These are phyloP conservation scores for Eurypyga helias DNA, from an alignment of 2,113 vertebrate genomes.

Conservation along the genomic window DNA sequence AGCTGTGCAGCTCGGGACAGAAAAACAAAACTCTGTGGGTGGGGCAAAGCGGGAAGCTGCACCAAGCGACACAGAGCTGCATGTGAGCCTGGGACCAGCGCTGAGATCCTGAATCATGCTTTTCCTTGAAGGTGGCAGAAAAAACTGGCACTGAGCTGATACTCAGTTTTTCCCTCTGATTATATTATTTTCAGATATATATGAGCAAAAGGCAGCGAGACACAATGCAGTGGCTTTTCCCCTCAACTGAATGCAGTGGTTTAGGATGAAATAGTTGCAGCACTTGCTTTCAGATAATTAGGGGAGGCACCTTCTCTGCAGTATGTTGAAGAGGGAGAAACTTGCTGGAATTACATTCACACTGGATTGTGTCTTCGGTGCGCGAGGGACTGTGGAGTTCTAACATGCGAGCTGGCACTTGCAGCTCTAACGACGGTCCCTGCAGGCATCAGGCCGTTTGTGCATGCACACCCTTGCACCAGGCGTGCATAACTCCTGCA, in stretches of 20 bases:
- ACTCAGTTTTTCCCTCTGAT: not conserved
- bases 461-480: not conserved
- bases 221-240: not conserved
- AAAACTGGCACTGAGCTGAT: not conserved
- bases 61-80: not conserved
- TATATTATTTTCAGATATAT: not conserved
- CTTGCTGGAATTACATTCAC: not conserved
- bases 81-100: not conserved
- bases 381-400: not conserved
- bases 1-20: not conserved
- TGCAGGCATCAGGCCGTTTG: not conserved
- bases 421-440: not conserved
- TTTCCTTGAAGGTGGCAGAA: not conserved
- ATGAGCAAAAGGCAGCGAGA: not conserved
- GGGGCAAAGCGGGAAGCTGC: not conserved
- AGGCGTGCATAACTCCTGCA: not conserved
- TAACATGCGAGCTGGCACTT: fast-evolving
- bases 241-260: not conserved
- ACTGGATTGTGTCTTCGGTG: not conserved
- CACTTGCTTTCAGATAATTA: not conserved
- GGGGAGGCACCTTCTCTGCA: not conserved
- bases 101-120: not conserved
- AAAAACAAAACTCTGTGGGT: not conserved
- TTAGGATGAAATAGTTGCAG: not conserved
- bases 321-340: not conserved